Base-by-base conservation (phyloP, 2,888 invertebrate species). In the Apotomis betuletana region DNA sequence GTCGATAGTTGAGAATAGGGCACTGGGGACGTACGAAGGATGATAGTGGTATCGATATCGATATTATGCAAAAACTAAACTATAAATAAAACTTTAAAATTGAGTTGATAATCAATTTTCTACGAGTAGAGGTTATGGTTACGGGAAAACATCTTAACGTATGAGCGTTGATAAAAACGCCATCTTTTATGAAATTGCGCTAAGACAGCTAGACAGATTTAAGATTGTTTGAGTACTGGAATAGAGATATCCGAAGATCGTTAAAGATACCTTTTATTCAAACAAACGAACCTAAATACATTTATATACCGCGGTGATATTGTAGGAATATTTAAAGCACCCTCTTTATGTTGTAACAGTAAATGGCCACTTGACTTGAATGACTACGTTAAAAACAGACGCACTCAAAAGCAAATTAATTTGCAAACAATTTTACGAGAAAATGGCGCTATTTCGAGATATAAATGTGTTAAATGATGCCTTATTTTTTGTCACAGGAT, bases 1-100 rank as follows among this genome's bases (percentile, higher is more conserved):
- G 13, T 64, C 63, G 63, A 70, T 70, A 70, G 69, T 64, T 70
- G 63, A n/a, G 60, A 38, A 64, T 44, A 10, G 41, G 27, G 36
- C 27, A 36, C 64, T 36, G 51, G 15, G 46, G 55, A 58, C 67
- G 67, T 67, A 46, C 15, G 46, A 38, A 41, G 10, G 36, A 36
- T 27, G 12, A 41, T 49, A 55, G 1, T 2, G 27, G 5, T 27
- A 44, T 69, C 54, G 52, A 38, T 63, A 44, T 57, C 69, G 69
- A 69, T 49, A 3, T 27, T 68, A 46, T 52, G 8, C 10, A 1
- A 49, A 49, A 49, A 41, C 5, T 41, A 41, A 27, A 27, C 27
- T 27, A 27, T 27, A 27, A 27, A 27, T 27, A 27, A 27, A 27
- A 27, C 27, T 27, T 27, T 2, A 27, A 27, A 27, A 27, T 2